Evolutionary conservation across 2,888 invertebrate genomes (phyloP), one percentile per base, ranked within the genome.

Genomic region (Baccha elongata): DNA sequence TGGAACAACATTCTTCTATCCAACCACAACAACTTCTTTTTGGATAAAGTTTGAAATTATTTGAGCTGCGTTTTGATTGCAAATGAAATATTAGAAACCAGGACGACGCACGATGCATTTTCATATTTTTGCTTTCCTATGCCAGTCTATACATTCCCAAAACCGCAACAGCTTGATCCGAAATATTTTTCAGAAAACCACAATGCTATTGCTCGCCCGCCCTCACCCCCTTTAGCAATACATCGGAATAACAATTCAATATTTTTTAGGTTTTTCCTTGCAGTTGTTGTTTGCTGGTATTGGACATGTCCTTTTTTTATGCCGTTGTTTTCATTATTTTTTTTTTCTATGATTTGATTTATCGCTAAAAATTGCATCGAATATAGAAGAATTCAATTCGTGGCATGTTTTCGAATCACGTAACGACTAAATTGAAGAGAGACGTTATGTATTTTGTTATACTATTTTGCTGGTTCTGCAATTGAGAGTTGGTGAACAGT

Each of bases 221-320:
- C 29, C 29, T 44, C n/a, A 48, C 48, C 60, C 60, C 52, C 3
- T 42, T n/a, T 44, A n/a, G 37, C 4, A 1, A 3, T 40, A 44
- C 17, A 60, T 29, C 23, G 42, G 71, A 81, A 75, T 71, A 81
- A 81, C 76, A 72, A 71, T 81, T 71, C 71, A 67, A 72, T 81
- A n/a, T n/a, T n/a, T n/a, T n/a, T 81, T 53, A 65, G 46, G 52
- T 65, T 52, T 76, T 35, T 32, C 35, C 65, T 44, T 17, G 40
- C 67, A 55, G 44, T 32, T 15, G 62, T 35, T 60, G 69, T 37
- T 55, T 37, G n/a, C n/a, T n/a, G 15, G 13, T 37, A 32, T 32
- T 32, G 10, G 48, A 29, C 29, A 15, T 58, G 58, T 37, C 74
- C 15, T 42, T 62, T 44, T 17, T 53, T 46, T 19, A 5, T 42